Evolutionary conservation across 2,113 vertebrate genomes (phyloP).

Genomic region (Pangasianodon hypophthalmus): DNA sequence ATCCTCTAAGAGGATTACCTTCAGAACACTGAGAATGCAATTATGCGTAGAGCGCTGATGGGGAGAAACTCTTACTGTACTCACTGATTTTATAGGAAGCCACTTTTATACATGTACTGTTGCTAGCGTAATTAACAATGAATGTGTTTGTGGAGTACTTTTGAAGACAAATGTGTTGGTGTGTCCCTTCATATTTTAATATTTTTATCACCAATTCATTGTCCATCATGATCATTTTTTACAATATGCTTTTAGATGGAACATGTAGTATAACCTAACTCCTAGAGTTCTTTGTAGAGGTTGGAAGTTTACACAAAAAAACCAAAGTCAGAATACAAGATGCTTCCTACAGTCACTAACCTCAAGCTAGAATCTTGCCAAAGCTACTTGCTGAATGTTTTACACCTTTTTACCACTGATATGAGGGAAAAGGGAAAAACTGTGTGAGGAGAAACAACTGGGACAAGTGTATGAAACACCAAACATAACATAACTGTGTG

Average conservation of each 20-base stretch:
- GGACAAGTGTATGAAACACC: neutral
- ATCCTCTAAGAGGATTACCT: conserved; percentile 83
- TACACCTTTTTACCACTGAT: neutral
- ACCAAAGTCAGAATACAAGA: neutral
- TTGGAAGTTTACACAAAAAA: neutral
- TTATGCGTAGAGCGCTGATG: conserved; percentile 75
- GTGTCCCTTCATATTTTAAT: neutral
- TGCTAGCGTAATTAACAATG: neutral
- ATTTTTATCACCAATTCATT: neutral
- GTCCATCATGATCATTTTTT: neutral
- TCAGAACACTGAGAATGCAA: conserved; percentile 80
- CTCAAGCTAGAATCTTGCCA: neutral
- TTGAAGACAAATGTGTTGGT: neutral
- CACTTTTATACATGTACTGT: neutral
- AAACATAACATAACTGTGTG: neutral
- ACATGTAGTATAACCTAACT: neutral
- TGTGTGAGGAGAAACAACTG: neutral
- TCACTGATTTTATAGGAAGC: neutral
- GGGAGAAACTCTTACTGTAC: conserved; percentile 63
- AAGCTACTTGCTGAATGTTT: neutral
- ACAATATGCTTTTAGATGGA: neutral
- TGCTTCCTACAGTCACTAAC: neutral
- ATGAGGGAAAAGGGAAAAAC: neutral
- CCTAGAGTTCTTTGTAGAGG: neutral
- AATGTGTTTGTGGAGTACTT: neutral